Conservation (phyloP, 2,113 vertebrate genomes). For the Sitta europaea region DNA sequence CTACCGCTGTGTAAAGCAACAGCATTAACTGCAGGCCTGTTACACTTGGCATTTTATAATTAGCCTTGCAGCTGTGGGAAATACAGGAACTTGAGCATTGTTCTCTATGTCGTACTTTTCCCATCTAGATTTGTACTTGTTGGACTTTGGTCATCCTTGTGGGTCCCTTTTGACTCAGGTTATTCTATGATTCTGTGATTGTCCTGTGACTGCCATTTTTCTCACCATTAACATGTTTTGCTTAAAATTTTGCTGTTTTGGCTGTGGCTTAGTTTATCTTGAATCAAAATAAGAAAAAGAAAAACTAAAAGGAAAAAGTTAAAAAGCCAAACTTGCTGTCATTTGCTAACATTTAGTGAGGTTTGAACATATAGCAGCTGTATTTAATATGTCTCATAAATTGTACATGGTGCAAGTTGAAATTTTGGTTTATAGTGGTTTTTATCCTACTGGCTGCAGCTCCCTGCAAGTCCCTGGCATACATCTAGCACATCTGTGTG, state of each 20-base stretch:
- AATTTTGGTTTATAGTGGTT: neutral
- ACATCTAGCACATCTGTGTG: neutral
- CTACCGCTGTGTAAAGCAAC: neutral
- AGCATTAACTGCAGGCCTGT: neutral
- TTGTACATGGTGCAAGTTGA: neutral
- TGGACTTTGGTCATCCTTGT: fast-evolving
- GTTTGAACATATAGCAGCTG: neutral
- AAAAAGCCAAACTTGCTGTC: neutral
- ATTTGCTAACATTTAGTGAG: neutral
- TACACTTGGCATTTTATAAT: neutral
- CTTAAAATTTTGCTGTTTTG: neutral
- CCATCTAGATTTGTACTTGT: neutral
- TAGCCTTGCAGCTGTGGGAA: neutral
- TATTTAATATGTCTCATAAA: neutral
- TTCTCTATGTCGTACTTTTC: neutral
- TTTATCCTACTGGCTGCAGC: neutral
- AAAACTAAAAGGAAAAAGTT: neutral
- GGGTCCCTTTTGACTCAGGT: neutral
- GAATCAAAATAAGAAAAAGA: neutral
- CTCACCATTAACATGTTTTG: neutral
- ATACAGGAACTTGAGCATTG: neutral
- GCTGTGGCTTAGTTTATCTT: neutral
- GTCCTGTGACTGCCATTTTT: neutral
- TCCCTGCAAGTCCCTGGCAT: neutral
- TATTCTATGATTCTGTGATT: neutral